phyloP scores from a whole-genome alignment of 2,113 vertebrate genomes.

The Arenaria interpres region DNA sequence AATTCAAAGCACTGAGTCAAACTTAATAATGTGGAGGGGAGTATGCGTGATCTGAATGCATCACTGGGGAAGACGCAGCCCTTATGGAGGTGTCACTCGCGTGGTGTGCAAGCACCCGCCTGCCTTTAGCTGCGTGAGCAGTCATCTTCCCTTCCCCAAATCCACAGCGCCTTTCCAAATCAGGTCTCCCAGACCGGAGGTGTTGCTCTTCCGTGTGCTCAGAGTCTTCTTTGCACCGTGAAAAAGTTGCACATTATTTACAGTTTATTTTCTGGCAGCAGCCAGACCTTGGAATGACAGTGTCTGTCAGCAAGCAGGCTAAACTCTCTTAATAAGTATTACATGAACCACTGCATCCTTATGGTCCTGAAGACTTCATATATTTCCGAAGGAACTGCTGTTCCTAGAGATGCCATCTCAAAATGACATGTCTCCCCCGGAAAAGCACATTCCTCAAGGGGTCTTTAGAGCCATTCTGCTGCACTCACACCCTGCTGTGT shows the following conservation, averaged over 20 bases:
- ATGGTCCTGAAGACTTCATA: not conserved
- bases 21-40: slow-evolving; percentile 16
- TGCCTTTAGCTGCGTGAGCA: not conserved
- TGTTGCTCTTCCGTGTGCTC: not conserved
- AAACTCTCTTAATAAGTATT: not conserved
- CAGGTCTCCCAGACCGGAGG: not conserved
- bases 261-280: not conserved
- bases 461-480: slow-evolving; percentile 11
- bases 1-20: slow-evolving; percentile 44
- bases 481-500: not conserved
- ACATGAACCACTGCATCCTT: not conserved
- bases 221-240: not conserved
- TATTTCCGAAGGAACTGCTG: not conserved
- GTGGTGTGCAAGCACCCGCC: not conserved
- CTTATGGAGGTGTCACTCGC: not conserved
- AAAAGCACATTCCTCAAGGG: not conserved
- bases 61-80: not conserved
- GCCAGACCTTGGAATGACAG: not conserved
- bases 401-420: not conserved
- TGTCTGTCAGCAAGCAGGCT: not conserved
- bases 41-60: not conserved
- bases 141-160: not conserved
- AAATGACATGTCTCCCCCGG: not conserved
- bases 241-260: not conserved
- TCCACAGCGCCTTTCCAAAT: not conserved